Base-by-base conservation (phyloP, 30 jellyfish, hydroid and myxozoan genomes). In the Mastigias papua region DNA sequence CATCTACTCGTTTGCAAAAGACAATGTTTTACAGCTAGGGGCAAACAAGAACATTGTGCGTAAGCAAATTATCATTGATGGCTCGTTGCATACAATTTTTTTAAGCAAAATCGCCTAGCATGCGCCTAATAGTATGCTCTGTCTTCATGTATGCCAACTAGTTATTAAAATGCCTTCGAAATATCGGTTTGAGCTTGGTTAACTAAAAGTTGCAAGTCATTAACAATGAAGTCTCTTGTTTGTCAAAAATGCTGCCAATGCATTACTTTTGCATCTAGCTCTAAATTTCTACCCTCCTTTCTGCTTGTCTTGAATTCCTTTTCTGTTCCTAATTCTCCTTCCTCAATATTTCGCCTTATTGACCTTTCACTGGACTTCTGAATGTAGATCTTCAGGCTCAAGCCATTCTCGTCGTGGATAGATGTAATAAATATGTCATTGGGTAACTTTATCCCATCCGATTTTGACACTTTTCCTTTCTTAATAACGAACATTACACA, bases 201-300 rank as follows among this genome's bases (percentile, higher is more conserved):
- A n/a, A n/a, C n/a, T n/a, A n/a, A n/a, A n/a, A n/a, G n/a, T n/a
- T n/a, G n/a, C n/a, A n/a, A n/a, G n/a, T n/a, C n/a, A n/a, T n/a
- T n/a, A n/a, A n/a, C n/a, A n/a, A n/a, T 33, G 6, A 54, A 7
- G 7, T 33, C 77, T 0, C 29, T 0, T 2, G 64, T 54, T 33
- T 8, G 78, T 61, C 7, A 1, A 19, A 51, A 1, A 1, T n/a
- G 65, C 78, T 77, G 78, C 19, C 88, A 77, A 54, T 77, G 77
- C 32, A 77, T 20, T 25, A 32, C 61, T 48, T 77, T 50, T 54
- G 16, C 88, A 28, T 54, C 33, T 28, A n/a, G 48, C 19, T 37
- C 82, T 8, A 25, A 10, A 16, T 73, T 26, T 57, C 78, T 50
- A 2, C 10, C 88, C n/a, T 32, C n/a, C 77, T 9, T 48, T 19